These are phyloP conservation scores for Saturnia pavonia DNA, from an alignment of 2,888 invertebrate genomes.

Conservation along the genomic window DNA sequence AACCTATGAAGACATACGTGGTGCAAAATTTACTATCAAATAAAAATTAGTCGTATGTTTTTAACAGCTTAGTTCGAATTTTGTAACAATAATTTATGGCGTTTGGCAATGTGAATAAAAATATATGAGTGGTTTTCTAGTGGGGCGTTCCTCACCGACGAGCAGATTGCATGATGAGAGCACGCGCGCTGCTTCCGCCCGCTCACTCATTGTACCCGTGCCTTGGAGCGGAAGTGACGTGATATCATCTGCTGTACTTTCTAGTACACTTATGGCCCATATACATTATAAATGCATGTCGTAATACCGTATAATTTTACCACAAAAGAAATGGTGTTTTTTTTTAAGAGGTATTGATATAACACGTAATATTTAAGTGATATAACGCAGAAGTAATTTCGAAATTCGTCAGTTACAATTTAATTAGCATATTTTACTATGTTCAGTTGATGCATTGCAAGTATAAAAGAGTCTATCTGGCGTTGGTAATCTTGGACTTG, in stretches of 20 bases:
- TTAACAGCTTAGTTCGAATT: not conserved
- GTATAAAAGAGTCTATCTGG: not conserved
- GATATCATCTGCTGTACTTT: constrained; percentile 56
- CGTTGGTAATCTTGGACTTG: not conserved
- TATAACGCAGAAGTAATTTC: not conserved
- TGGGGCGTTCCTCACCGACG: constrained; percentile 12
- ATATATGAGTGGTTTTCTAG: constrained; percentile 15
- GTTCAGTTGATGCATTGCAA: too few relatives aligned
- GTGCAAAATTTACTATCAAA: not conserved
- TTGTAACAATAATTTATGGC: not conserved
- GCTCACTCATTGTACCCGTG: constrained; percentile 49
- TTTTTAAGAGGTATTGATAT: not conserved
- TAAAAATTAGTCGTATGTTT: not conserved
- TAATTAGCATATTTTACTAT: not conserved
- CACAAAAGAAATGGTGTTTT: too few relatives aligned
- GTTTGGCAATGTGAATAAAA: not conserved
- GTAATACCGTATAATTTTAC: not conserved
- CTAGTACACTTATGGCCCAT: constrained; percentile 33
- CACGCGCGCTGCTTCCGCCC: constrained; percentile 71
- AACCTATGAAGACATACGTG: not conserved
- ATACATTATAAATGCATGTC: constrained; percentile 4
- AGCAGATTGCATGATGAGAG: constrained; percentile 55
- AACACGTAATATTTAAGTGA: not conserved
- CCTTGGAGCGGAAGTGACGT: constrained; percentile 56
- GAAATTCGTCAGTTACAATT: not conserved